Evolutionary conservation across 2,888 invertebrate genomes (phyloP).

Genomic region (Trissoscelio sp.): DNA sequence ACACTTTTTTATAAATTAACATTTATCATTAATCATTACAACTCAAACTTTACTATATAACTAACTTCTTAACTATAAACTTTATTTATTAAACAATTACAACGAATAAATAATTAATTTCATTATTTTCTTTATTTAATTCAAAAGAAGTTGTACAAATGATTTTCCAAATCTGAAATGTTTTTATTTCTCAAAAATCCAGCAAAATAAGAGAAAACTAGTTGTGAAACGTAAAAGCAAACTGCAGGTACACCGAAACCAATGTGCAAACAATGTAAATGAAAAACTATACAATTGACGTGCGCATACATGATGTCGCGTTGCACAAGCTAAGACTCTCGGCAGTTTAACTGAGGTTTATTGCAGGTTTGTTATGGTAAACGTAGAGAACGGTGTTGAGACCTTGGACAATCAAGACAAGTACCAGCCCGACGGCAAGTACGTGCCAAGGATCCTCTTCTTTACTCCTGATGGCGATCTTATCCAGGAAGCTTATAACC

Average conservation of each 20-base stretch:
- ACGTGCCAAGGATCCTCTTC: constrained; percentile 88
- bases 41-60: no score
- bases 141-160: no score
- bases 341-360: constrained; percentile 51
- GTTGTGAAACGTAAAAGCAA: constrained; percentile 48
- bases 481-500: constrained; percentile 85
- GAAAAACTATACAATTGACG: constrained; percentile 52
- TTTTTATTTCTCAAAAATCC: background rate
- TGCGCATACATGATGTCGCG: constrained; percentile 42
- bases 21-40: background rate
- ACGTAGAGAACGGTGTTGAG: constrained; percentile 85
- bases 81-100: no score
- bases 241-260: constrained; percentile 32
- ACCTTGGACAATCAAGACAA: constrained; percentile 84
- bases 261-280: constrained; percentile 57
- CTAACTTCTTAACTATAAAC: no score
- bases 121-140: no score
- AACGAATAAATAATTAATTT: no score
- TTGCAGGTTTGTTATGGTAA: constrained; percentile 87
- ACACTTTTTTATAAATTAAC: background rate
- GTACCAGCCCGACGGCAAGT: constrained; percentile 87
- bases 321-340: constrained; percentile 34
- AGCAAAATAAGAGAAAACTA: constrained; percentile 47
- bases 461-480: constrained; percentile 85
- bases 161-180: background rate